Percentiles rank a stretch among this genome's conserved stretches.
phyloP scores from a whole-genome alignment of 1,140 invertebrate genomes.

The Brachionus paranguensis region DNA sequence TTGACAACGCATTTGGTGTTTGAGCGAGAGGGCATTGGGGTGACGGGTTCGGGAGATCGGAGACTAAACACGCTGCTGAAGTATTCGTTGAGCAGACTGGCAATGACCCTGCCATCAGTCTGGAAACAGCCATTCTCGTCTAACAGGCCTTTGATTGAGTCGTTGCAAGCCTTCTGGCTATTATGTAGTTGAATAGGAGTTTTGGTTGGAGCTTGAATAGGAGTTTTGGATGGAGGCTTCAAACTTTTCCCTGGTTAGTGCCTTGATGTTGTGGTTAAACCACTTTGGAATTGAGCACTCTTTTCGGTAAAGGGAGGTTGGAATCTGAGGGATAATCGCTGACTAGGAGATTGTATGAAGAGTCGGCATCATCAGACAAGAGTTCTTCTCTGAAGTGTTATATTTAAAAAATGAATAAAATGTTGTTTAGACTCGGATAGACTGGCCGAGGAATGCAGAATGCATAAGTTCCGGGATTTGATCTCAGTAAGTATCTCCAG shows the following conservation, averaged over 20 bases:
- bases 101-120: neutral
- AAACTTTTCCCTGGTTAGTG: neutral
- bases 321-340: neutral
- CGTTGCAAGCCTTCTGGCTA: neutral
- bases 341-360: neutral
- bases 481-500: no score
- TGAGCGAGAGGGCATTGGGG: neutral
- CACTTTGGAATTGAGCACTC: neutral
- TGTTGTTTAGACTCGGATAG: no score
- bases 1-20: neutral
- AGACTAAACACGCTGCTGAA: neutral
- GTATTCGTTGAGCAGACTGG: neutral
- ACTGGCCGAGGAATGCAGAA: no score
- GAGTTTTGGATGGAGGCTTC: neutral
- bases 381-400: no score
- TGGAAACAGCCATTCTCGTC: neutral
- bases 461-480: no score
- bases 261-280: neutral
- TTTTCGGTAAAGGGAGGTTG: neutral
- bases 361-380: neutral
- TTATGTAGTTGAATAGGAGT: neutral
- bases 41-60: neutral
- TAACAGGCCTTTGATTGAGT: neutral
- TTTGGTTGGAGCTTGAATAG: neutral
- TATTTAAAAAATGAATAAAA: no score